Evolutionary conservation across 64 coral and sea anemone species (phyloP), one percentile per base, ranked within the genome.

Genomic region (Dendronephthya gigantea): DNA sequence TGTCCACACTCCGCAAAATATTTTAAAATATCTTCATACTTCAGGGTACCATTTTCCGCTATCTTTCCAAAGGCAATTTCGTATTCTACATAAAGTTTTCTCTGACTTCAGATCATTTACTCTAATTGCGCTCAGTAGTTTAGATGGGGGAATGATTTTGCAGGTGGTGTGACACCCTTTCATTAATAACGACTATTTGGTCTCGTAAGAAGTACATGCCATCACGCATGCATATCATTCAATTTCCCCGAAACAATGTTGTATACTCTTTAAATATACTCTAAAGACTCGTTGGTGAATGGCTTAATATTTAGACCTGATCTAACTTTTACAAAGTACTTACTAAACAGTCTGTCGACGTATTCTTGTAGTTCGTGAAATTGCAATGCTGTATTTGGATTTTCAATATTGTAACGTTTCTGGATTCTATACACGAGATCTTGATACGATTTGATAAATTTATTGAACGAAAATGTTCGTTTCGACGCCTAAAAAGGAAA

Each of bases 351-450:
- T 14, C 95, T 89, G 33, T 93, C 95, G 0, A 98, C 92, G 65
- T 98, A 98, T 75, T 98, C 95, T 92, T 93, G 93, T 23, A 98
- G 48, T 51, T 98, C 87, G 72, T 98, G 93, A 88, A 92, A 98
- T 85, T 98, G 87, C 19, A 98, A 50, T 0, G 87, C 90, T 1
- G 95, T 93, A 28, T 49, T 89, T 0, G 95, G 95, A 51, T 89
- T 87, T 87, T 91, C 87, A 29, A 98, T 83, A 19, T 92, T 92
- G 29, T 98, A 93, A 33, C 95, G 90, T 43, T 93, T 88, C 69
- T 98, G 95, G 81, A 98, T 93, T 69, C 92, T 89, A 82, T 91
- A 93, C 0, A 98, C 81, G 13, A 98, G 82, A 45, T 83, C 91
- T 83, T 98, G 92, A 82, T 98, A 98, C 56, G 88, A 90, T 58